Evolutionary conservation across 1,140 invertebrate genomes (phyloP), one percentile per base, ranked within the genome.

Genomic region (Armadillidium nasatum): DNA sequence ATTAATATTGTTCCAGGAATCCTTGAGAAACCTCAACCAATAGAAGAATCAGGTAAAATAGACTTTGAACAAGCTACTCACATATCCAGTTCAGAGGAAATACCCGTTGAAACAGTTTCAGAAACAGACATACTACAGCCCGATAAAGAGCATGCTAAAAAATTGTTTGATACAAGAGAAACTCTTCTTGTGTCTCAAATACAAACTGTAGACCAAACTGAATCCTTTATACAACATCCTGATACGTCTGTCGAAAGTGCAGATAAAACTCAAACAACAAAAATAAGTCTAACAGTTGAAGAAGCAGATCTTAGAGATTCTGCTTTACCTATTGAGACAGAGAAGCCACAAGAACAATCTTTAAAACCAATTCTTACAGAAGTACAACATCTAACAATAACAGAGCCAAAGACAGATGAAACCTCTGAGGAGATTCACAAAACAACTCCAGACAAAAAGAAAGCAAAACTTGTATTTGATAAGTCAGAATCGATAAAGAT

Each of bases 231-330:
- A 72, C 72, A 77, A 9, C 46, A 66, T 2, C n/a, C 44, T 54
- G 71, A 67, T 22, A 75, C 78, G 33, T 44, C 23, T 13, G 54
- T 54, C 15, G 78, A 82, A 13, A 83, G 74, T 68, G 89, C 89
- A 23, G 86, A 85, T 73, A 74, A 87, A 66, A 84, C 81, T 73
- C 86, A 88, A 75, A 83, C 84, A 11, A 78, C 85, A 67, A 80
- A 86, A 22, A 86, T 87, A 78, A 88, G 88, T 84, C 88, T 86
- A 9, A 79, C 87, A 13, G 82, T 89, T 21, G 85, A 86, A 79
- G 86, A 89, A 33, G 75, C 83, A 10, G 83, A 83, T 60, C 33
- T 33, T 6, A 33, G 33, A 33, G 33, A 33, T 33, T 33, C 33
- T 33, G 33, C 33, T 33, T 33, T 33, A 33, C 33, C 33, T 33